These are phyloP conservation scores for Poecilia wingei DNA, from an alignment of 2,797 vertebrate species.

Conservation along the genomic window DNA sequence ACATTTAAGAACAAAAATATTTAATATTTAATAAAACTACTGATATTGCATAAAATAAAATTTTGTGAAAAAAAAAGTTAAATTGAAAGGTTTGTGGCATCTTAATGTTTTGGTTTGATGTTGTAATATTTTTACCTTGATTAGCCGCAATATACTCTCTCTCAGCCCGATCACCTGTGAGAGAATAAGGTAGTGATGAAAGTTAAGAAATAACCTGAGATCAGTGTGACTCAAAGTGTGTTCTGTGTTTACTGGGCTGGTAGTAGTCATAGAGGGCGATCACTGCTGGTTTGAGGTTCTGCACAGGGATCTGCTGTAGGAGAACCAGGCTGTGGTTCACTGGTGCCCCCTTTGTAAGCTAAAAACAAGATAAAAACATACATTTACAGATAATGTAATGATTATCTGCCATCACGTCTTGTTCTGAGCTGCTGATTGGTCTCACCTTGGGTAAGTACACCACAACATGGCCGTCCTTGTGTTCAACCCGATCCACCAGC, in stretches of 20 bases:
- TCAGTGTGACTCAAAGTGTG: not conserved
- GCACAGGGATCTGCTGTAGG: constrained; percentile 59
- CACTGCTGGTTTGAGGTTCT: constrained; percentile 75
- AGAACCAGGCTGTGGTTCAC: constrained; percentile 47
- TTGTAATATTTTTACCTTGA: constrained; percentile 23
- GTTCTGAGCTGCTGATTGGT: not conserved
- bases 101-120: too few species aligned
- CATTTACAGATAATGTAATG: not conserved
- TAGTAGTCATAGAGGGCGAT: constrained; percentile 81
- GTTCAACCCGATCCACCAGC: constrained; percentile 63
- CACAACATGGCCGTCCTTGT: constrained; percentile 52
- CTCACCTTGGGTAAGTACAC: constrained; percentile 68
- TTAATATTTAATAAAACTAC: too few species aligned
- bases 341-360: constrained; percentile 43
- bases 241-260: constrained; percentile 66
- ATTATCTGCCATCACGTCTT: not conserved
- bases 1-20: too few species aligned
- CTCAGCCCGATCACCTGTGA: constrained; percentile 65
- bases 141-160: constrained; percentile 57
- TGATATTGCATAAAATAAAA: too few species aligned
- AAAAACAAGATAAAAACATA: constrained; percentile 20
- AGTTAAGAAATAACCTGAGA: not conserved
- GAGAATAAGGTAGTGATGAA: constrained; percentile 1
- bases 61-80: too few species aligned
- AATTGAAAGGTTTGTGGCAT: too few species aligned